Evolutionary conservation across 2,888 invertebrate species (phyloP), one percentile per base, ranked within the genome.

Genomic region (Andrena bicolor): DNA sequence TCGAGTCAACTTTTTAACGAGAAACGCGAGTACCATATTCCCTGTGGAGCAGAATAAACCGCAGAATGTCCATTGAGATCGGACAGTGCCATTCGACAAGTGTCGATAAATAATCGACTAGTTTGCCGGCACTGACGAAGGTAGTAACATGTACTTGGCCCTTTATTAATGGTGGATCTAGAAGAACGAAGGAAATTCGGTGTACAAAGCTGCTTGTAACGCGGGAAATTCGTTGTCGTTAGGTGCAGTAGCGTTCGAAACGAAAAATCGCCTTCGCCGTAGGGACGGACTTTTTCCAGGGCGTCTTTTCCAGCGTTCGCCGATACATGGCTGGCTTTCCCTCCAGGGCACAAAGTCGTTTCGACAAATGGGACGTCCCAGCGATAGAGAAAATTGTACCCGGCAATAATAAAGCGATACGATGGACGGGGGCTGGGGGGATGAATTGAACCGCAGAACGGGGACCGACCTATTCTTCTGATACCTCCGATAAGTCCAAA

Each of bases 361-460:
- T 85, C 89, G 86, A 87, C 88, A 90, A 92, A 92, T 92, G 88
- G 88, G 88, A 90, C 83, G 87, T 86, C 83, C 84, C 61, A 68
- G 86, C 88, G 89, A 91, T 91, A 90, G 88, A 90, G 91, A 90
- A 91, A 91, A 92, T 92, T 90, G 91, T 87, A 84, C 86, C 56
- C 69, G 88, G 79, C 88, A 87, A 90, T 89, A 90, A 89, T 86
- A 86, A 89, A 86, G 87, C 84, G 89, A 91, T 90, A 85, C 86
- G 83, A 78, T 63, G 35, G 28, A 20, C 26, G 2, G n/a, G n/a
- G 28, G 26, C 2, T 10, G 16, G 53, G 48, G 58, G 80, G 75
- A 80, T 61, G 86, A 86, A 84, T 82, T 77, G 86, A 81, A 76
- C 72, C 65, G 26, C 69, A 28, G 32, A 76, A 66, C 73, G 30